Evolutionary conservation across 1,140 invertebrate genomes (phyloP), one percentile per base, ranked within the genome.

Genomic region (Teleopsis dalmanni): DNA sequence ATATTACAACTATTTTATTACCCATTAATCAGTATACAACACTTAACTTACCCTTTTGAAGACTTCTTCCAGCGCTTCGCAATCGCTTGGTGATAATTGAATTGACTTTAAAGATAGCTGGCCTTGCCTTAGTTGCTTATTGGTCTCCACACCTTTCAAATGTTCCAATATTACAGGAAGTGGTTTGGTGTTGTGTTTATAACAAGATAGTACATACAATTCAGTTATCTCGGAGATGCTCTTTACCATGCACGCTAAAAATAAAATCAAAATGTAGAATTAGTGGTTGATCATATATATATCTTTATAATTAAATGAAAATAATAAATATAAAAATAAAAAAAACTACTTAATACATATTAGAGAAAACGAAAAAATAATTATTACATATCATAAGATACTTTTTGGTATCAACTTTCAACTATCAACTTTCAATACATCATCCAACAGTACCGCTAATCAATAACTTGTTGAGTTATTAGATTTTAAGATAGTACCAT

Each of bases 51-150:
- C 74, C 65, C 84, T 71, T 67, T 83, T 83, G 25, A 89, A 77
- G 56, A 89, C 78, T 68, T 87, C 85, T 69, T 89, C 86, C 34
- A 88, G 62, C 41, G 81, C 75, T 71, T 89, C 86, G 63, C 80
- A 83, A 52, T 81, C 76, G 42, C 75, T 70, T 47, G 75, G 65
- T 54, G 78, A 74, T 45, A 88, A 67, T 50, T 64, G 53, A 35
- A 73, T 70, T 23, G 73, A 73, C 58, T 78, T 76, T 13, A 83
- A 72, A 52, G 72, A 72, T 27, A 82, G 62, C 50, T 74, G 65
- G 26, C 76, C 73, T 36, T 73, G 72, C 25, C 79, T 63, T 22
- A 62, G 52, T 47, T 71, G 58, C 21, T 49, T 57, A 36, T 57
- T 56, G 29, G 67, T 46, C 47, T 71, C 60, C 25, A 71, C 47